These are phyloP conservation scores for Rhyzopertha dominica DNA, from an alignment of 1,140 invertebrate genomes.

Conservation along the genomic window DNA sequence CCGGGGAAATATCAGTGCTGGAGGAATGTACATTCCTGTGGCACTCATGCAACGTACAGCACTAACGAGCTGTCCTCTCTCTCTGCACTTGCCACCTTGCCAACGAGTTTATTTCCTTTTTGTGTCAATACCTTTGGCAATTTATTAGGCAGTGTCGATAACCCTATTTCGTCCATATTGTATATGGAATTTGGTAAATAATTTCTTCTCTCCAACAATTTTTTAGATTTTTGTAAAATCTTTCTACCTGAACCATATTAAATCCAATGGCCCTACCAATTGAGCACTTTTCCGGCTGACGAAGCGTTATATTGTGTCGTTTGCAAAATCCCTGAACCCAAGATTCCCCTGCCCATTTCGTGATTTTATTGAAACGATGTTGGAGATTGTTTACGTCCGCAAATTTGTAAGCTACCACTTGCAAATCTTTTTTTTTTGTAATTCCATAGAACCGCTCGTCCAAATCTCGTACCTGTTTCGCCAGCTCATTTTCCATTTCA, in stretches of 20 bases:
- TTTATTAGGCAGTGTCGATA: conserved; percentile 37
- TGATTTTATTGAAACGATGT: neutral
- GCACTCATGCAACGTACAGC: conserved; percentile 20
- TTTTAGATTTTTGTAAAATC: conserved; percentile 23
- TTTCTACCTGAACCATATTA: conserved; percentile 21
- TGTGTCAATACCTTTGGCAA: conserved; percentile 34
- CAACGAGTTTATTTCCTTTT: conserved; percentile 38
- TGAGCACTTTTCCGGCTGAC: conserved; percentile 4
- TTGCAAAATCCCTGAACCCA: neutral
- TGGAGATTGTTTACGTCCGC: neutral
- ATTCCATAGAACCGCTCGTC: conserved; percentile 2
- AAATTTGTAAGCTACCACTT: conserved; percentile 1
- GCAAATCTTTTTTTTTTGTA: conserved; percentile 1
- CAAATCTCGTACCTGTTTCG: too few species aligned
- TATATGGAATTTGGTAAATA: conserved; percentile 29
- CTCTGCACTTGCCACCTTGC: conserved; percentile 38
- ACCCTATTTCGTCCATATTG: conserved; percentile 43
- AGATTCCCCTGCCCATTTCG: neutral
- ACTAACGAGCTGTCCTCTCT: conserved; percentile 14
- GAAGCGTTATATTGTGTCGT: neutral
- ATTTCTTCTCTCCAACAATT: conserved; percentile 20
- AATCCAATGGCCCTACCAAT: conserved; percentile 21
- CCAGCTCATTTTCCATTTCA: too few species aligned
- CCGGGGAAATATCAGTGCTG: conserved; percentile 24
- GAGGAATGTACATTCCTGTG: conserved; percentile 19